Evolutionary conservation across 2,113 vertebrate species (phyloP).

Genomic region (Poicephalus meyeri): DNA sequence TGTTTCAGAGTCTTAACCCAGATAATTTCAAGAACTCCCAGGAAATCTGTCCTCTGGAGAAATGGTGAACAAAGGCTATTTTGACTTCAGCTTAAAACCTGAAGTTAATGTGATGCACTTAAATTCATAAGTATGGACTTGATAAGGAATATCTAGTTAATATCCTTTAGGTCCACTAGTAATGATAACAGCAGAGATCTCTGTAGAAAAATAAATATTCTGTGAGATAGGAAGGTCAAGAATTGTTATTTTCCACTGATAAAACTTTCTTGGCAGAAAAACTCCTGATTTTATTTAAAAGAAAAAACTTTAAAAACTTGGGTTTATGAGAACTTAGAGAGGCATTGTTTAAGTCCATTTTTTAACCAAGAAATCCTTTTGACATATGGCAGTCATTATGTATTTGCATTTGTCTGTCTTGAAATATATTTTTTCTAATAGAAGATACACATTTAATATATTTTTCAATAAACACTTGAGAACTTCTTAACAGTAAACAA

Average conservation of each 20-base stretch:
- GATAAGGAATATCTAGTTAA: slow-evolving; percentile 16
- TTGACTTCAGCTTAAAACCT: slow-evolving; percentile 13
- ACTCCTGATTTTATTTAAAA: slow-evolving; percentile 61
- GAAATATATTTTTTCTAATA: slow-evolving; percentile 63
- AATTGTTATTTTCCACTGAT: slow-evolving; percentile 70
- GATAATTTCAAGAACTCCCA: slow-evolving; percentile 4
- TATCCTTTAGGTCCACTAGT: slow-evolving; percentile 5
- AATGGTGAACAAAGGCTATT: background rate
- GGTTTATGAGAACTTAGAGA: slow-evolving; percentile 72
- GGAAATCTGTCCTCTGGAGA: background rate
- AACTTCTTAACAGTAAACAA: slow-evolving; percentile 65
- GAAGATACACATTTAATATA: slow-evolving; percentile 58
- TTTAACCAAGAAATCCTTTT: slow-evolving; percentile 65
- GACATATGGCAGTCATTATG: slow-evolving; percentile 80
- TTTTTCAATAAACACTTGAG: slow-evolving; percentile 73
- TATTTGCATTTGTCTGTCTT: slow-evolving; percentile 71
- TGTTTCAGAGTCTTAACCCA: background rate
- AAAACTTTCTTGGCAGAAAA: slow-evolving; percentile 55
- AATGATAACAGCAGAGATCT: slow-evolving; percentile 48
- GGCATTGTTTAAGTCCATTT: slow-evolving; percentile 61
- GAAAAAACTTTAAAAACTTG: slow-evolving; percentile 33
- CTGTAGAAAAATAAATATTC: slow-evolving; percentile 52
- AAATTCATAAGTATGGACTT: background rate
- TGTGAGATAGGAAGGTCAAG: slow-evolving; percentile 53
- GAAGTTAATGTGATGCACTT: background rate